A percentile compares a stretch with the other conserved stretches of the same genome.
These are phyloP conservation scores for Bombylius discolor DNA, from an alignment of 2,888 invertebrate species.

Conservation along the genomic window DNA sequence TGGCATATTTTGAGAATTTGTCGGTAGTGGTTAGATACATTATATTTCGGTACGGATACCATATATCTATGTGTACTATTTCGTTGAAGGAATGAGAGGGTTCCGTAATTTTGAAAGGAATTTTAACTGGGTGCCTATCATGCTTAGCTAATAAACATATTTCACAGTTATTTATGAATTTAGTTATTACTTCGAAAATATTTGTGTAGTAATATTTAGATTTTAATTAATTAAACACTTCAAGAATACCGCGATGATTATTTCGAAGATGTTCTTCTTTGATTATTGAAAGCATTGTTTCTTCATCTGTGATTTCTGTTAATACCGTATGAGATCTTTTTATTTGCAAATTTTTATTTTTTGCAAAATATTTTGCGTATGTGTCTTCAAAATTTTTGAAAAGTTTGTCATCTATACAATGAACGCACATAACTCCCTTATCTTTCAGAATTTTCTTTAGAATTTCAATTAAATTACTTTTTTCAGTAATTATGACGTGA, in stretches of 20 bases:
- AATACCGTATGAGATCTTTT: background rate
- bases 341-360: background rate
- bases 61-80: constrained; percentile 1
- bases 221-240: constrained; percentile 1
- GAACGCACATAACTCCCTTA: constrained; percentile 3
- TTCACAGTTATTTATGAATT: background rate
- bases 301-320: background rate
- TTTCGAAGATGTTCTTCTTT: constrained; percentile 1
- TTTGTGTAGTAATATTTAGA: background rate
- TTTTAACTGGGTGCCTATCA: background rate
- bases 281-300: background rate
- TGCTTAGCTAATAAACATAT: background rate
- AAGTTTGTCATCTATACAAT: background rate
- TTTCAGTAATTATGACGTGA: background rate
- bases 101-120: background rate
- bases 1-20: background rate
- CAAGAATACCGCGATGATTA: constrained; percentile 2
- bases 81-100: background rate
- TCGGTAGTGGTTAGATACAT: background rate
- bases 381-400: background rate
- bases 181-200: background rate
- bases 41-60: background rate
- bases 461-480: background rate
- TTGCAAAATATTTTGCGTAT: background rate
- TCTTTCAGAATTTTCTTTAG: background rate